phyloP scores from a whole-genome alignment of 1,140 invertebrate species.

The Papilio helenus region DNA sequence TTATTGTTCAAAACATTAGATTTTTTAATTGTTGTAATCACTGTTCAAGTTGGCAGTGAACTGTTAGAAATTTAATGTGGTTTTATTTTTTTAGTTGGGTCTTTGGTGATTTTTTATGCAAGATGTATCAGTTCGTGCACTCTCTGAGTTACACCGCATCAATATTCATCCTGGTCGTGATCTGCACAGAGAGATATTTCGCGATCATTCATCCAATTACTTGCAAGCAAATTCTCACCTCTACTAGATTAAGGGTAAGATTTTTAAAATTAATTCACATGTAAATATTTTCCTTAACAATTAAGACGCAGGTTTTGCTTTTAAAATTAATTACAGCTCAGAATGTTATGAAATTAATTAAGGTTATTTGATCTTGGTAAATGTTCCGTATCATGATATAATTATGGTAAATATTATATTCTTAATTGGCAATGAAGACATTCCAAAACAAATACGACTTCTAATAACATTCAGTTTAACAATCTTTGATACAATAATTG shows the following conservation, averaged over 20 bases:
- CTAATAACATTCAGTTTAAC: no score
- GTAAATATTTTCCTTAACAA: not conserved
- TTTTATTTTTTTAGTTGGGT: slow-evolving; percentile 86
- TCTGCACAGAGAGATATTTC: slow-evolving; percentile 92
- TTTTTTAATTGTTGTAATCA: no score
- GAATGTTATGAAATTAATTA: not conserved
- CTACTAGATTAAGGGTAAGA: slow-evolving; percentile 86
- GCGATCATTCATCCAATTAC: slow-evolving; percentile 92
- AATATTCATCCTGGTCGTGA: slow-evolving; percentile 91
- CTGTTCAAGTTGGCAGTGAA: not conserved
- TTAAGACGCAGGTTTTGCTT: not conserved
- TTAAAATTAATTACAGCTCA: not conserved
- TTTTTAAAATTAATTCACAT: slow-evolving; percentile 38
- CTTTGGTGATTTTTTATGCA: slow-evolving; percentile 91
- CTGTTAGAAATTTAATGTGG: not conserved
- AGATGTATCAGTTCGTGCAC: slow-evolving; percentile 93
- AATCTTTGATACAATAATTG: no score
- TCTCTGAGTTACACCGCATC: slow-evolving; percentile 91
- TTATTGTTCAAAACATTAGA: no score
- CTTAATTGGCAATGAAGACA: not conserved
- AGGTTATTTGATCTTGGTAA: not conserved
- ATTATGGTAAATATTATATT: not conserved
- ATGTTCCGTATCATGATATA: not conserved
- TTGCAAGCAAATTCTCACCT: slow-evolving; percentile 90
- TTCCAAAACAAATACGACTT: not conserved